phyloP scores from a whole-genome alignment of 2,113 vertebrate genomes.

The Galemys pyrenaicus region DNA sequence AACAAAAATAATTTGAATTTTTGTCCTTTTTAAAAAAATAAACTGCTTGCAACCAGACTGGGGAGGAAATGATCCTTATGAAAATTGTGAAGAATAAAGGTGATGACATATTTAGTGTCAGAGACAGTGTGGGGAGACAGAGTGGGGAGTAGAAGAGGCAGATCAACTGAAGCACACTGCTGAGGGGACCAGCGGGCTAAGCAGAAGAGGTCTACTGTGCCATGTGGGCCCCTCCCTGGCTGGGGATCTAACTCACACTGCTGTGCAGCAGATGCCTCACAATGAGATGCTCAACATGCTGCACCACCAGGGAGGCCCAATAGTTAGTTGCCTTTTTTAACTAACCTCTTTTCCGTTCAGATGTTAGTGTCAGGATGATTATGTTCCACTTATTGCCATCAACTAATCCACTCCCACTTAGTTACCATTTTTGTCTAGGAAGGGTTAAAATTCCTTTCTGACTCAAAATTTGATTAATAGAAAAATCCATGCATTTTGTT shows the following conservation, averaged over 20 bases:
- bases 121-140: too few species aligned
- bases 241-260: too few species aligned
- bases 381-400: background rate
- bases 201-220: too few species aligned
- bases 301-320: too few species aligned
- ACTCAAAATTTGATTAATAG: background rate
- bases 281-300: too few species aligned
- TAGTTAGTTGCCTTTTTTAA: background rate
- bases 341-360: background rate
- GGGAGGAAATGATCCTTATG: background rate
- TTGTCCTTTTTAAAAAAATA: background rate
- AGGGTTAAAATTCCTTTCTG: background rate
- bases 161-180: too few species aligned
- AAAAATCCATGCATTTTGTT: background rate
- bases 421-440: background rate
- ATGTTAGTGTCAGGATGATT: background rate
- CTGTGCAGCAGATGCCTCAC: too few species aligned
- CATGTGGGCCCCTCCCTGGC: too few species aligned
- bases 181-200: too few species aligned
- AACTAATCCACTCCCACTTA: fast-evolving
- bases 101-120: too few species aligned
- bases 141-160: too few species aligned
- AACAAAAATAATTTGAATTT: background rate
- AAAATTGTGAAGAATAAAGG: background rate
- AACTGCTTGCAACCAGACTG: background rate